Conservation (phyloP, 2,797 vertebrate genomes). For the Setipinna tenuifilis region DNA sequence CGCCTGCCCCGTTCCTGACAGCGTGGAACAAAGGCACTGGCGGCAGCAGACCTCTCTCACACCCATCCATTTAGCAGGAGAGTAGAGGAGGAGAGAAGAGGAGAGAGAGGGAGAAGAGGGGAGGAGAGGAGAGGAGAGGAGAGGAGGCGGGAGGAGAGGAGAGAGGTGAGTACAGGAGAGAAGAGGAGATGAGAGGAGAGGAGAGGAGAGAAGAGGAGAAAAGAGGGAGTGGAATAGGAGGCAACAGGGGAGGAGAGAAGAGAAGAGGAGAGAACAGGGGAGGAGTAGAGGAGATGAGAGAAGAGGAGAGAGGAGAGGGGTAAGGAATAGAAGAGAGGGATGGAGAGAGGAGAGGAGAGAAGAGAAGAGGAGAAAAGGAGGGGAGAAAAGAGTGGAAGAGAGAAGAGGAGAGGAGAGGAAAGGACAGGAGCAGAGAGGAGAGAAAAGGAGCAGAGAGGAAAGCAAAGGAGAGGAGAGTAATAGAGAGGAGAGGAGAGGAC, state of each 20-base stretch:
- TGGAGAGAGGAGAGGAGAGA: no score
- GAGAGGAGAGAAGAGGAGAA: neutral
- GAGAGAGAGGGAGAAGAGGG: conserved; percentile 32
- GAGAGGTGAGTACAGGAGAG: no score
- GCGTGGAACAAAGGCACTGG: neutral
- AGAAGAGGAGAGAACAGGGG: neutral
- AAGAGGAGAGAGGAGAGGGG: conserved; percentile 34
- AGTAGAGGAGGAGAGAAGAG: conserved; percentile 33
- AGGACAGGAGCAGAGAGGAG: neutral
- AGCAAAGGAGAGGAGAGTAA: neutral
- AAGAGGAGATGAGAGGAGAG: no score
- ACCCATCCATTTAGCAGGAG: conserved; percentile 18
- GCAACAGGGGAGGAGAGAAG: conserved; percentile 36
- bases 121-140: conserved; percentile 32
- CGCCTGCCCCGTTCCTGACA: conserved; percentile 60
- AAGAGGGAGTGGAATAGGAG: neutral
- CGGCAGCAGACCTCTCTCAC: conserved; percentile 25
- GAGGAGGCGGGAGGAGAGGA: no score
- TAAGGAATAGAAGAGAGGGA: no score
- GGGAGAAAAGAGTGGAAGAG: neutral
- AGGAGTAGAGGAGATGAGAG: conserved; percentile 27
- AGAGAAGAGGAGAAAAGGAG: no score
- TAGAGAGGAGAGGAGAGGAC: no score
- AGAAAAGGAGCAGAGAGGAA: neutral
- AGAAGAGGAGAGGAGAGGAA: neutral